Conservation (phyloP, 2,113 vertebrate genomes). For the Entomyzon cyanotis region DNA sequence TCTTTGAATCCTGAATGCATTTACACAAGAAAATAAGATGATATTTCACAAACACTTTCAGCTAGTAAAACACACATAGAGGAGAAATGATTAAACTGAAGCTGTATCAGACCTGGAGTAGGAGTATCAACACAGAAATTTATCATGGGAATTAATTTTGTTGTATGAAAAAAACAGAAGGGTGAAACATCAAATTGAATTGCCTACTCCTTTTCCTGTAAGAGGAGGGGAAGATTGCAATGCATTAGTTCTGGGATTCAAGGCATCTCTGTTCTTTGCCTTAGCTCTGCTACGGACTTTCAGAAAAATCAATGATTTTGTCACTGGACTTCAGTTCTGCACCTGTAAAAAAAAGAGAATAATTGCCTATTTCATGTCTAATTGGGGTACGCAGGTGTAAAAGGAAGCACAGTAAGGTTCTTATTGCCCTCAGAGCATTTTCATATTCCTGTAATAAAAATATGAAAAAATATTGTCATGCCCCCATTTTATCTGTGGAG, state of each 20-base stretch:
- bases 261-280: neutral
- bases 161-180: slow-evolving; percentile 2
- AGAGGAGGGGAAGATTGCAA: neutral
- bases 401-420: neutral
- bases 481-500: neutral
- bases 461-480: neutral
- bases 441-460: neutral
- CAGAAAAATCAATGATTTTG: neutral
- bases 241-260: neutral
- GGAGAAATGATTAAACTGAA: neutral
- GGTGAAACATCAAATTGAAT: neutral
- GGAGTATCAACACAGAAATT: slow-evolving; percentile 9
- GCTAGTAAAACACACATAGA: neutral
- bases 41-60: neutral
- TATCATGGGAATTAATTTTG: slow-evolving; percentile 18
- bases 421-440: neutral
- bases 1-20: neutral
- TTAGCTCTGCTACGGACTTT: neutral
- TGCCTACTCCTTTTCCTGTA: neutral
- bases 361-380: neutral
- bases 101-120: neutral
- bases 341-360: neutral
- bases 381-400: neutral
- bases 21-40: neutral
- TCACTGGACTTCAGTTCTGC: neutral